Conservation (phyloP, 2,113 vertebrate species). For the Enhydra lutris region DNA sequence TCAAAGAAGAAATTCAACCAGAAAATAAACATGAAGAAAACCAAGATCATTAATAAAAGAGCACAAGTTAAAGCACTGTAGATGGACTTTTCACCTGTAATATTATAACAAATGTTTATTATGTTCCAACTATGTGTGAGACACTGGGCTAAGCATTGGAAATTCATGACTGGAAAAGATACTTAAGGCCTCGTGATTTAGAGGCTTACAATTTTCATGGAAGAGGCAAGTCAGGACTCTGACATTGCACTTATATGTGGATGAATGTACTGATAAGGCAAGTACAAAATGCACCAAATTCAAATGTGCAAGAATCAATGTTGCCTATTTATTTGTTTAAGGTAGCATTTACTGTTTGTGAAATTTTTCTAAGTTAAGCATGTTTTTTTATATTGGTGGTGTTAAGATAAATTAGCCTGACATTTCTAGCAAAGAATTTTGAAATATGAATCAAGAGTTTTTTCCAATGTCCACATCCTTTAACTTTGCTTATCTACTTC, state of each 20-base stretch:
- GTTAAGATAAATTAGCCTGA: not conserved
- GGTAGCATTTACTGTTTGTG: not conserved
- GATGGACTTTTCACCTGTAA: not conserved
- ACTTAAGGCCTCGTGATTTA: not conserved
- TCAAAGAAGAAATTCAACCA: not conserved
- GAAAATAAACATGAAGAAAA: not conserved
- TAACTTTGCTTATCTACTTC: not conserved
- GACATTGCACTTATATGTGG: not conserved
- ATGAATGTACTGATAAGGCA: not conserved
- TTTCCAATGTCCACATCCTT: not conserved
- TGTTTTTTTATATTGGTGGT: not conserved
- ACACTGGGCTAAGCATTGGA: not conserved
- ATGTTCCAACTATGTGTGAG: not conserved
- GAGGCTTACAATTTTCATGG: not conserved
- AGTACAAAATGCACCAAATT: not conserved
- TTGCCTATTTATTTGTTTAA: not conserved
- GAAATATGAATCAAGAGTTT: not conserved
- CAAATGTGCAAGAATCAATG: not conserved
- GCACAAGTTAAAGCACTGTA: not conserved
- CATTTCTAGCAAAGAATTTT: not conserved
- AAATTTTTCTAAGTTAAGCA: not conserved
- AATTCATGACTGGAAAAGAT: not conserved
- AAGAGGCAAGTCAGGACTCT: not conserved
- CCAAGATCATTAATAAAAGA: not conserved
- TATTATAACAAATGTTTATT: not conserved